Percentiles rank a stretch among this genome's conserved stretches.
These are phyloP conservation scores for Pteronotus mesoamericanus DNA, from an alignment of 2,797 vertebrate genomes.

Conservation along the genomic window DNA sequence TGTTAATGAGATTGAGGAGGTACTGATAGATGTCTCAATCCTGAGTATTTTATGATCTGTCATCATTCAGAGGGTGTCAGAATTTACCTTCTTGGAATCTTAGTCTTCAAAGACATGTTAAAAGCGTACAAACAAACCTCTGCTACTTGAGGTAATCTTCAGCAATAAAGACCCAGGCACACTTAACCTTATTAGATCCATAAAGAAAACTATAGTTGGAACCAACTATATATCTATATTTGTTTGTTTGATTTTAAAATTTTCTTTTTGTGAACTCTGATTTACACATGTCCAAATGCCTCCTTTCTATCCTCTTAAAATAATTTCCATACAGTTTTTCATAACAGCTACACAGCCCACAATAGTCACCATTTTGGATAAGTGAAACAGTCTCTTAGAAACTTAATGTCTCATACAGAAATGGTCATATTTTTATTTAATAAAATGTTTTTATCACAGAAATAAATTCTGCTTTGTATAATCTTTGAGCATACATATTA, in stretches of 20 bases:
- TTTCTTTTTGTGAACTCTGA: not conserved
- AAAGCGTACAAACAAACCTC: not conserved
- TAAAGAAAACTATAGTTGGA: not conserved
- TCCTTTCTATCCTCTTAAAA: not conserved
- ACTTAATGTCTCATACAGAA: not conserved
- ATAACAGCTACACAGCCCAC: not conserved
- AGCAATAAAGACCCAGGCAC: not conserved
- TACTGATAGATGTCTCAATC: not conserved
- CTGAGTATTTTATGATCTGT: constrained; percentile 34
- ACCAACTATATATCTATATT: not conserved
- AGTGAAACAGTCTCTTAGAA: not conserved
- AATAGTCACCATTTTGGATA: not conserved
- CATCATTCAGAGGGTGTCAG: not conserved
- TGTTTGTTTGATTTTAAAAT: not conserved
- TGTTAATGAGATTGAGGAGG: not conserved
- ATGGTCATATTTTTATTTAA: not conserved
- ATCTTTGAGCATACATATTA: not conserved
- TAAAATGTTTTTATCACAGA: not conserved
- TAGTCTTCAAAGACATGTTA: not conserved
- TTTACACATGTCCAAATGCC: not conserved
- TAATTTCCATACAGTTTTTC: not conserved
- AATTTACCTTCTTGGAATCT: not conserved
- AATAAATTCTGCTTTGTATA: not conserved
- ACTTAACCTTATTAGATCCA: not conserved
- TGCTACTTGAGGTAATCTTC: not conserved